These are phyloP conservation scores for Trichopria drosophilae DNA, from an alignment of 2,888 invertebrate genomes.

Conservation along the genomic window DNA sequence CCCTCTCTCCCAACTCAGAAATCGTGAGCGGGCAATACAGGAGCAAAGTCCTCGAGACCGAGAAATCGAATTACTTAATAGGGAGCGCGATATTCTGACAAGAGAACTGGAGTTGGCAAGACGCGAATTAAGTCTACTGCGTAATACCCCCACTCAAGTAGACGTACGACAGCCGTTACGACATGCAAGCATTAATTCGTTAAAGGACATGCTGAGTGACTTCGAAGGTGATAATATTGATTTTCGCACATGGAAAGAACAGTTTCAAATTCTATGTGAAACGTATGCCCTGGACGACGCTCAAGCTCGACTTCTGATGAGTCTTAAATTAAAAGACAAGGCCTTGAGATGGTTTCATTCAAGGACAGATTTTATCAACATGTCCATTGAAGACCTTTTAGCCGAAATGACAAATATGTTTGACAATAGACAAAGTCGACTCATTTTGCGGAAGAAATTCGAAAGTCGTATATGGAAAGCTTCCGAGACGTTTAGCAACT, in stretches of 20 bases:
- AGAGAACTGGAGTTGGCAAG: slow-evolving; percentile 1
- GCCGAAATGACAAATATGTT: slow-evolving; percentile 8
- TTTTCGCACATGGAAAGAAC: slow-evolving; percentile 17
- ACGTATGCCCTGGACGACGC: slow-evolving; percentile 21
- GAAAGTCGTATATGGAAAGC: slow-evolving; percentile 10
- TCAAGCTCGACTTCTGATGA: slow-evolving; percentile 13
- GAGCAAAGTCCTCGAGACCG: too few species aligned
- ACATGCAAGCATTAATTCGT: slow-evolving; percentile 8
- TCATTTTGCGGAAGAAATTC: slow-evolving; percentile 4
- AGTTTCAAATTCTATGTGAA: slow-evolving; percentile 12
- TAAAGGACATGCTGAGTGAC: slow-evolving; percentile 18
- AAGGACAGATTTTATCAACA: slow-evolving; percentile 8
- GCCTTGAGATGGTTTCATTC: slow-evolving; percentile 27
- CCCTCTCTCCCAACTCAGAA: too few species aligned
- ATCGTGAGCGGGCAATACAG: too few species aligned
- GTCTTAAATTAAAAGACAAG: too few species aligned
- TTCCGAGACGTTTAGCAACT: slow-evolving; percentile 10
- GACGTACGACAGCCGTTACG: slow-evolving; percentile 1
- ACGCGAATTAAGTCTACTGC: background rate
- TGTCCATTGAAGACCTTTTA: background rate
- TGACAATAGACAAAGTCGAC: background rate
- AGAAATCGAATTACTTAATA: background rate
- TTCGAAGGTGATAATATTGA: slow-evolving; percentile 17
- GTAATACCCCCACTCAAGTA: background rate
- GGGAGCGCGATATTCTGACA: background rate